Base-by-base conservation (phyloP, 2,797 vertebrate species). In the Sebastes elongatus region DNA sequence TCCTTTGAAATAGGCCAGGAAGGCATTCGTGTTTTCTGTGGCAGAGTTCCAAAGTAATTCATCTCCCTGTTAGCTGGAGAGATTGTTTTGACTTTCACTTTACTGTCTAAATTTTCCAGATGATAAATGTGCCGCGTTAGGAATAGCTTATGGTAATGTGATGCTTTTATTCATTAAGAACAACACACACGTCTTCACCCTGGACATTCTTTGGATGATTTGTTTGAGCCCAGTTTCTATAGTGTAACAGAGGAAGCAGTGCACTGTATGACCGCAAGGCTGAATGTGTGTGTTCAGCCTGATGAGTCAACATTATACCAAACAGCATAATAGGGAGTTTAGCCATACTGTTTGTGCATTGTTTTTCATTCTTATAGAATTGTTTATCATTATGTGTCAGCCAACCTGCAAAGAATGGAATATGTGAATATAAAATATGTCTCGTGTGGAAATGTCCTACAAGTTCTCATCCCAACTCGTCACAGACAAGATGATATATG, bases 11-110 rank as follows among this genome's bases (percentile, higher is more conserved):
- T 7, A 64, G 49, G 53, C 56, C 60, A 66, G n/a, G 63, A 66
- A 71, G 42, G 53, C 78, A 4, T 78, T 80, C n/a, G 7, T 74
- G 87, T 74, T 80, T 74, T 67, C 80, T 27, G 53, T 90, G 91
- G 90, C 88, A 14, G 10, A 18, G 57, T 7, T 85, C 86, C 84
- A 90, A 71, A 57, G 28, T 73, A 80, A 89, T 93, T 84, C 72
- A 87, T 88, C 80, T 82, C 66, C 67, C 81, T 18, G 27, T 75
- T 67, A 63, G 83, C 46, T 69, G 66, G 74, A 57, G 42, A 46
- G 46, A 73, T 61, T 78, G 74, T 82, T 88, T 66, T 68, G 74
- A 85, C 77, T 88, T 84, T 77, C 71, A 59, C 75, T 83, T 73
- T 68, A 61, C 77, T 18, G 75, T 78, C 70, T 74, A 69, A 49